phyloP scores from a whole-genome alignment of 1,140 invertebrate species.

The Samia ricini region DNA sequence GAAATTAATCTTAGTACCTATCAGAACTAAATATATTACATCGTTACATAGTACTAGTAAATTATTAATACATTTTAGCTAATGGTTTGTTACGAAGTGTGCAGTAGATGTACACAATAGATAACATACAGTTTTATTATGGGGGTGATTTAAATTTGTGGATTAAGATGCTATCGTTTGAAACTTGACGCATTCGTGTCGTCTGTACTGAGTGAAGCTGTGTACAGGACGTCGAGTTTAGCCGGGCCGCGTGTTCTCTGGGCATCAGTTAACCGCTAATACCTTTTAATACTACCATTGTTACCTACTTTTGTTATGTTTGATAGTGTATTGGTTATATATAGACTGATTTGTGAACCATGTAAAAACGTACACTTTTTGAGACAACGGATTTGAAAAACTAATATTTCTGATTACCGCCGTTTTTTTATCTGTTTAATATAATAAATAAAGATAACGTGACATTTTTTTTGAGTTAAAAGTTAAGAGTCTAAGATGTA shows the following conservation, averaged over 20 bases:
- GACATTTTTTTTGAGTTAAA: too few species aligned
- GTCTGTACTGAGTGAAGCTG: conserved; percentile 9
- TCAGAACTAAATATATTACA: too few species aligned
- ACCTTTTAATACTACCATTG: conserved; percentile 56
- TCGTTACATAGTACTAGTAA: too few species aligned
- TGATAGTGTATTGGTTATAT: neutral
- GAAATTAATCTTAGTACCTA: too few species aligned
- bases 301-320: conserved; percentile 20
- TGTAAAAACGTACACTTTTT: neutral
- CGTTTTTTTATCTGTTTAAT: too few species aligned
- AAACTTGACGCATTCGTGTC: conserved; percentile 33
- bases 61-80: neutral
- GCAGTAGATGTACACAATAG: neutral
- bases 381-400: too few species aligned
- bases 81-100: neutral
- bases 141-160: conserved; percentile 36
- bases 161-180: conserved; percentile 64
- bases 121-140: conserved; percentile 17
- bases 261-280: conserved; percentile 66
- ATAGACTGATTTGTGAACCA: neutral
- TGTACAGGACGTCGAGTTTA: conserved; percentile 10
- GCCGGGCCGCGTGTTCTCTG: conserved; percentile 25
- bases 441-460: too few species aligned
- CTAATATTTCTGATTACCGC: too few species aligned
- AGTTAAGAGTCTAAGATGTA: too few species aligned